Evolutionary conservation across 2,888 invertebrate species (phyloP), one percentile per base, ranked within the genome.

Genomic region (Sinelater perroti): DNA sequence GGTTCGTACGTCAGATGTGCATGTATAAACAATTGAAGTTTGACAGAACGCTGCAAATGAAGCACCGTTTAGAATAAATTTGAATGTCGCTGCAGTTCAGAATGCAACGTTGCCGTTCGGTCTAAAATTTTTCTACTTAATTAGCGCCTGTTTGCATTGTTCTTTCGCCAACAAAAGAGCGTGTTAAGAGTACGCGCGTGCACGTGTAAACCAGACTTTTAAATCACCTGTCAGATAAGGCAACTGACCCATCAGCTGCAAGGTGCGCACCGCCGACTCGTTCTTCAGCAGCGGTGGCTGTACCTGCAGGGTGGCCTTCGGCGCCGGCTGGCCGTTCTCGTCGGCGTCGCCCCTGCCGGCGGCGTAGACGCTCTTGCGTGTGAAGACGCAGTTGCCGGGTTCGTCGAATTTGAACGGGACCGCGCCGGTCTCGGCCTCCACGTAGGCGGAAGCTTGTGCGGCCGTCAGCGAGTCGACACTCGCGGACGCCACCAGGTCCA

Each of bases 401-500:
- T 62, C 64, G 49, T 62, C 56, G 28, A 63, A 57, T 18, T 54
- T 49, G 31, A 55, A 59, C 7, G 28, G 8, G 7, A 54, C 14
- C 1, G 10, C 24, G 18, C 14, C 44, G 8, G 54, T 31, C 47
- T 53, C 50, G 20, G 49, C 45, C 52, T 68, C 67, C 60, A 65
- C 62, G 56, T 62, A 64, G 3, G 64, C 56, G 33, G 64, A 50
- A 31, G 62, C 57, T 14, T 65, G 64, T 6, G 59, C 52, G 36
- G 63, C 36, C 7, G 62, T 56, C 3, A 68, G 49, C 11, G 68
- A 67, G 42, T 70, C 70, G 31, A 67, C 65, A 46, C 67, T 75
- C 68, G 84, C 85, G 67, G 83, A 86, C 60, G 90, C 89, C 70
- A 90, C 89, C 72, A 90, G 85, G 77, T 92, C 91, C 68, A 92